phyloP scores from a whole-genome alignment of 2,113 vertebrate species.

The Camelus dromedarius region DNA sequence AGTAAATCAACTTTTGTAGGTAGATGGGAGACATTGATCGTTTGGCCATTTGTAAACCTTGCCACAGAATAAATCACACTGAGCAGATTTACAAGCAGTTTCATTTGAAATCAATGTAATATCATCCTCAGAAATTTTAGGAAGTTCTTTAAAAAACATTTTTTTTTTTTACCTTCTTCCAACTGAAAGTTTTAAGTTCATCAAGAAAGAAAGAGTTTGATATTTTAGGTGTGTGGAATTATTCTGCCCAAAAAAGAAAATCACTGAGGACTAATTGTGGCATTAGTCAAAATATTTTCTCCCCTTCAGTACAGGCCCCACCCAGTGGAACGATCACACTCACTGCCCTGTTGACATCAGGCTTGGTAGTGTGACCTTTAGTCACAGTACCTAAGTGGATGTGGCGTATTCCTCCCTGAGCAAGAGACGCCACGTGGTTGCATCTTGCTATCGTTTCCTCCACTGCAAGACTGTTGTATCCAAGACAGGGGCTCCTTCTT shows the following conservation, averaged over 20 bases:
- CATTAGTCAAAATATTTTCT: not conserved
- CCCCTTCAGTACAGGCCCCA: not conserved
- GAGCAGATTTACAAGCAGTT: not conserved
- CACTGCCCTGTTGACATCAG: not conserved
- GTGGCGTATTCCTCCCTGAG: not conserved
- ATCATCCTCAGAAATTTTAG: not conserved
- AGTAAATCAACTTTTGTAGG: constrained; percentile 67
- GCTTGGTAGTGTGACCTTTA: not conserved
- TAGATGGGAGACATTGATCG: constrained; percentile 20
- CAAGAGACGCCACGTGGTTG: not conserved
- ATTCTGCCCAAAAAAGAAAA: not conserved
- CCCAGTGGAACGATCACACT: not conserved
- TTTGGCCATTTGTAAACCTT: constrained; percentile 65
- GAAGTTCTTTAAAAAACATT: not conserved
- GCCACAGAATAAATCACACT: not conserved
- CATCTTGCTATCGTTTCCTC: not conserved
- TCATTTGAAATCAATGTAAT: constrained; percentile 17
- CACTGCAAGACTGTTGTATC: not conserved
- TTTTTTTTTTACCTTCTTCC: not conserved
- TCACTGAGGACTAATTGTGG: not conserved
- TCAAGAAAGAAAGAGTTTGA: constrained; percentile 41
- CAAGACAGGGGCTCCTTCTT: not conserved
- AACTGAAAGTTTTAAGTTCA: constrained; percentile 48
- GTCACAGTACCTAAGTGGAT: rapidly evolving
- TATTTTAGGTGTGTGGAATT: not conserved